Conservation (phyloP, 1,140 invertebrate species). For the Mercenaria mercenaria region DNA sequence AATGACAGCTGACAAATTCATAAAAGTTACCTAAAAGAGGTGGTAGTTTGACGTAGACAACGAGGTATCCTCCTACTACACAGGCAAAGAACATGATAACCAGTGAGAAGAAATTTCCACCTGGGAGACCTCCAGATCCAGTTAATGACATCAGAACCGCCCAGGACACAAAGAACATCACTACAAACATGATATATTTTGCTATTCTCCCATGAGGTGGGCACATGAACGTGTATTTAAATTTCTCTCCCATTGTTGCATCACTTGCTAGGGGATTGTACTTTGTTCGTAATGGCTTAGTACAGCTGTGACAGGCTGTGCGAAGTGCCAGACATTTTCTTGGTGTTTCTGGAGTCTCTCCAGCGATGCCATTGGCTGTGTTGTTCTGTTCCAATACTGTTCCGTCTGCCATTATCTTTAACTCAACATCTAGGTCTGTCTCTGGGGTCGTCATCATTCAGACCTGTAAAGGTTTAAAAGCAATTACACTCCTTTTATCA, state of each 20-base stretch:
- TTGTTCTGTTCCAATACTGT: background rate
- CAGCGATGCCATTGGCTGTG: background rate
- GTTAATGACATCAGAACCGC: conserved; percentile 92
- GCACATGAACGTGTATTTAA: conserved; percentile 81
- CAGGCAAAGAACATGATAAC: conserved; percentile 88
- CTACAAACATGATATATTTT: conserved; percentile 74
- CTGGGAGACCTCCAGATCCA: conserved; percentile 91
- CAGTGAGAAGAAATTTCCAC: conserved; percentile 93
- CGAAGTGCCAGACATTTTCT: conserved; percentile 65
- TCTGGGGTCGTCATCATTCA: background rate
- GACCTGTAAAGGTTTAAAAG: conserved; percentile 10
- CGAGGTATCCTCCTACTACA: conserved; percentile 93
- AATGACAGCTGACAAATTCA: too few species aligned
- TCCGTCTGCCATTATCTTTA: conserved; percentile 5
- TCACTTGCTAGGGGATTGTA: conserved; percentile 76
- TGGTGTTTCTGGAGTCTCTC: background rate
- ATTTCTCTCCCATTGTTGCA: conserved; percentile 66
- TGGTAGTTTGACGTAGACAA: conserved; percentile 92
- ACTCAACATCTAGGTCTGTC: conserved; percentile 32
- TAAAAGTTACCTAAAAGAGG: conserved; percentile 88
- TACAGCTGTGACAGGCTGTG: conserved; percentile 58
- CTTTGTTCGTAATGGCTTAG: conserved; percentile 71
- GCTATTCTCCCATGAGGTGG: conserved; percentile 84
- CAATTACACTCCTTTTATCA: too few species aligned
- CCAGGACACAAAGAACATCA: conserved; percentile 90